Percentiles rank a stretch among this genome's conserved stretches.
Conservation (phyloP, 1,140 invertebrate species). For the Lysiphlebus fabarum region DNA sequence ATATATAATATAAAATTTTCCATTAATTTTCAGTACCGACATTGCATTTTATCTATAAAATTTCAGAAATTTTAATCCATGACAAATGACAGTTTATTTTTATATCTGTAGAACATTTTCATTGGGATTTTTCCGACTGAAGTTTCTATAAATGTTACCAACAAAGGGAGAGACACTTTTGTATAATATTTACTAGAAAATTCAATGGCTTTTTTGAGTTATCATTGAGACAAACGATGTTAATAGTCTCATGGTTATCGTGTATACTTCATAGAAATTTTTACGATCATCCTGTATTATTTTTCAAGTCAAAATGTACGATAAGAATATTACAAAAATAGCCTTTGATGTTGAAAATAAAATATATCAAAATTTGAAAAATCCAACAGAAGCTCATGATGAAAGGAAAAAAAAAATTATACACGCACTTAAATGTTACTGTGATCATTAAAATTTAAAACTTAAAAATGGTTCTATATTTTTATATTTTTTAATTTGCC, state of each 20-base stretch:
- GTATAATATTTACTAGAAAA: conserved; percentile 15
- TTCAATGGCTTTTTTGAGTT: conserved; percentile 11
- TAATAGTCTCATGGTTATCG: conserved; percentile 34
- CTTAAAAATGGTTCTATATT: no score
- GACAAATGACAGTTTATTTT: no score
- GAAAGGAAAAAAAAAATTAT: not conserved
- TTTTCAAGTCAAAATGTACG: conserved; percentile 22
- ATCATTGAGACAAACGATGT: conserved; percentile 20
- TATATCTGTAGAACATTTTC: no score
- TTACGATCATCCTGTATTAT: conserved; percentile 39
- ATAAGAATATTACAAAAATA: not conserved
- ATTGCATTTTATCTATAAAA: no score
- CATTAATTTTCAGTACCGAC: no score
- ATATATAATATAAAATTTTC: no score
- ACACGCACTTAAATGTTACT: no score
- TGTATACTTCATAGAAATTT: conserved; percentile 38
- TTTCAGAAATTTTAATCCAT: no score
- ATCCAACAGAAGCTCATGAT: not conserved
- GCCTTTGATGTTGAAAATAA: not conserved
- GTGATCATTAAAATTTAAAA: no score
- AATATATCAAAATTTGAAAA: no score
- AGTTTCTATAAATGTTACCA: not conserved
- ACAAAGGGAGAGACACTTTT: conserved; percentile 3
- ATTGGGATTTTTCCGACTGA: no score
- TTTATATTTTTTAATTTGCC: no score